These are phyloP conservation scores for Agrilus biguttatus DNA, from an alignment of 2,888 invertebrate genomes.

Conservation along the genomic window DNA sequence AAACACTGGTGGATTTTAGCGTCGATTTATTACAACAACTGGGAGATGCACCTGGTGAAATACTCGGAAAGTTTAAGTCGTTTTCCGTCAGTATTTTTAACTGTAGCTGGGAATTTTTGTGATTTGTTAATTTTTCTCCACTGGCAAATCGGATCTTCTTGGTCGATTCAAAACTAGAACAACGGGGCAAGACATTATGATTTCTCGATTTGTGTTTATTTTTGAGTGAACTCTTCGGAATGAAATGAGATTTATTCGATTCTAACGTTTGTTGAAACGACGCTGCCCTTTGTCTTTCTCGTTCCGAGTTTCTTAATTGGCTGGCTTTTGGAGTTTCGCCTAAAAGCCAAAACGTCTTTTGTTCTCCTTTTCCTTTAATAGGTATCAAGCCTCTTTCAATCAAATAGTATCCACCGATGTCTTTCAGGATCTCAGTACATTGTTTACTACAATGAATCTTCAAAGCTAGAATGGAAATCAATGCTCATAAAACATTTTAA, in stretches of 20 bases:
- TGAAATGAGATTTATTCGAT: constrained; percentile 17
- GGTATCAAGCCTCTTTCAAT: constrained; percentile 61
- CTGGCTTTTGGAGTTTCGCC: constrained; percentile 56
- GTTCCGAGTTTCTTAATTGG: constrained; percentile 37
- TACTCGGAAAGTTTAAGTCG: constrained; percentile 26
- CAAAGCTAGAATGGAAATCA: constrained; percentile 37
- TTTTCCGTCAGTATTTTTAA: constrained; percentile 32
- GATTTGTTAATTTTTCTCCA: constrained; percentile 46
- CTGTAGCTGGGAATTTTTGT: constrained; percentile 19
- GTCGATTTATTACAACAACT: constrained; percentile 24
- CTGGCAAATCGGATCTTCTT: constrained; percentile 69
- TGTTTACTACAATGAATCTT: constrained; percentile 72
- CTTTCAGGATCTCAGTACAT: constrained; percentile 52
- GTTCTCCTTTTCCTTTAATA: constrained; percentile 76
- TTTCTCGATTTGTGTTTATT: constrained; percentile 33
- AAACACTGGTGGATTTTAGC: constrained; percentile 40
- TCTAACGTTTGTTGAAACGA: constrained; percentile 20
- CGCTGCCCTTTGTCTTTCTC: constrained; percentile 33
- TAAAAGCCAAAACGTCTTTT: constrained; percentile 68
- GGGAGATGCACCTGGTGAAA: constrained; percentile 25
- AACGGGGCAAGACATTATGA: constrained; percentile 43
- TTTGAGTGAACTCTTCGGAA: constrained; percentile 55
- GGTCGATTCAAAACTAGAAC: constrained; percentile 71
- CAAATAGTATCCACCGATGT: constrained; percentile 61
- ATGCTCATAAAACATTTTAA: no score